Percentiles rank a stretch among this genome's conserved stretches.
Conservation (phyloP, 2,888 invertebrate species). For the Brenthis daphne region DNA sequence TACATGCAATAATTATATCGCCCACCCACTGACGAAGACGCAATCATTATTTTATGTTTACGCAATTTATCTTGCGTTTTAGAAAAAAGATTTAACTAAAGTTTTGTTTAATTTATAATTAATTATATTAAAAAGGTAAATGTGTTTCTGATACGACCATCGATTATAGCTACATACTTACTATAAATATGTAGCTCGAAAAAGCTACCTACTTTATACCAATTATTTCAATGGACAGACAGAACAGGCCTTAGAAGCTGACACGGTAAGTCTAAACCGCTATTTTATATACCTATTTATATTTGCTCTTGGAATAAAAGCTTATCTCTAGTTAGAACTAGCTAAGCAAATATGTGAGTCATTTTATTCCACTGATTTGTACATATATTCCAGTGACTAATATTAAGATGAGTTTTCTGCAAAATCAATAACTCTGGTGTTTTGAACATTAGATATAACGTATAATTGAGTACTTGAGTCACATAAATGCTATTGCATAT, state of each 20-base stretch:
- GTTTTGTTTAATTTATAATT: no score
- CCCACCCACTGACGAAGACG: no score
- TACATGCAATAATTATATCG: no score
- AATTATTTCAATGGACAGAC: conserved; percentile 22
- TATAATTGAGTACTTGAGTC: no score
- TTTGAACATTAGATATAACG: no score
- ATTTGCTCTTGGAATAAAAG: conserved; percentile 32
- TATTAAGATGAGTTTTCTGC: conserved; percentile 24
- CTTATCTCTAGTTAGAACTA: conserved; percentile 30
- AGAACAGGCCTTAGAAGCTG: conserved; percentile 24
- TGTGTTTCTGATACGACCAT: no score
- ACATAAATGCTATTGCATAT: no score
- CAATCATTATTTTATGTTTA: no score
- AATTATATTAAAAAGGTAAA: no score
- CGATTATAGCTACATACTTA: no score
- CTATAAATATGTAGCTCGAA: not conserved
- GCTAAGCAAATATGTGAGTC: conserved; percentile 31
- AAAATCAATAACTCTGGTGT: conserved; percentile 16
- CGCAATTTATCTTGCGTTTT: no score
- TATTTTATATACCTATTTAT: conserved; percentile 26
- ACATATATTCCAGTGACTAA: conserved; percentile 23
- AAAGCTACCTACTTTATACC: not conserved
- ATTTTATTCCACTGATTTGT: conserved; percentile 29
- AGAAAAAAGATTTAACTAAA: no score
- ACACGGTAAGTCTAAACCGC: conserved; percentile 2